Base-by-base conservation (phyloP, 2,113 vertebrate genomes). In the Theristicus caerulescens region DNA sequence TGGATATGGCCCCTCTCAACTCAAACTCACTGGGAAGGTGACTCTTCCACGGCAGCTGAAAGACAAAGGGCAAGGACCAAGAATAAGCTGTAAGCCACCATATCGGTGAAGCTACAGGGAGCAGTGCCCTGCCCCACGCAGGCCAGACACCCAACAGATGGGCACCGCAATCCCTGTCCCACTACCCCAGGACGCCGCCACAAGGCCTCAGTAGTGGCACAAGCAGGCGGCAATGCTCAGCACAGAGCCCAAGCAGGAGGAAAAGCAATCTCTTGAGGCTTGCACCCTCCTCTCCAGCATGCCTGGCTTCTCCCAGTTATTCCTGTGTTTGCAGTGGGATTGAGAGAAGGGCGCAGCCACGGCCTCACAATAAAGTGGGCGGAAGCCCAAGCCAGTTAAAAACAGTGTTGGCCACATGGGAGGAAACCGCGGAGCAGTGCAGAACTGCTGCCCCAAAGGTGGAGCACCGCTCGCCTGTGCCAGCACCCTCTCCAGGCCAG, bases 21-120 rank as follows among this genome's bases (percentile, higher is more conserved):
- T 76, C 57, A 17, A 4, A 46, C 78, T 98, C 97, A 98, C 4
- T 97, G 97, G 2, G 98, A 88, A 26, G 87, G 85, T 0, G 95
- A 90, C 32, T 98, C 98, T 67, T 98, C 98, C 32, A 93, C 54
- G 0, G 96, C 83, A 2, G 98, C 98, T 98, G 96, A 57, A 97
- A 96, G 49, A 81, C 49, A 96, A 78, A 82, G 82, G 49, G 32
- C 52, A 95, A 82, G 90, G 36, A 71, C 8, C 20, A 34, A 62
- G 47, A 81, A 65, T 74, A 42, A 93, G 52, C 59, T 9, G 3
- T 34, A 67, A 93, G 25, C 7, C 1, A 0, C 22, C 51, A 17
- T 29, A 9, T 14, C 7, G 22, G 44, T 31, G 64, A 62, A 74
- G 67, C 77, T 40, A 42, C 9, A 52, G 58, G 32, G 16, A 42